Percentiles rank a stretch among this genome's conserved stretches.
phyloP scores from a whole-genome alignment of 2,113 vertebrate species.

The Egretta garzetta region DNA sequence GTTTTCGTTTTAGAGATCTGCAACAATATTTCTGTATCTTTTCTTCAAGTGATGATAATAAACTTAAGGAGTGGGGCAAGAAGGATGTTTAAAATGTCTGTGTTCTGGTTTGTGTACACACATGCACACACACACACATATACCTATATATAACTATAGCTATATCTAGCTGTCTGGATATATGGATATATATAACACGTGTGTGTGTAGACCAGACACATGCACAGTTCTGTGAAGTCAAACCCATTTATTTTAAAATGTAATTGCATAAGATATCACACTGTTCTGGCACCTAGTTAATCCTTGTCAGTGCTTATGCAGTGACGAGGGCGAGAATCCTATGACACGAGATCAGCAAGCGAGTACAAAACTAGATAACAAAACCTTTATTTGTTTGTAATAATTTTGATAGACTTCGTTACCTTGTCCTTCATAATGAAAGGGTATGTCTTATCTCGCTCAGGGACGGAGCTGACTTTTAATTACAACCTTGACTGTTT shows the following conservation, averaged over 20 bases:
- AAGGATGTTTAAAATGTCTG: not conserved
- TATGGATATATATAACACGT: too few relatives aligned
- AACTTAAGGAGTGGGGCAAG: not conserved
- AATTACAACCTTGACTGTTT: conserved; percentile 98
- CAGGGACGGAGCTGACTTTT: conserved; percentile 95
- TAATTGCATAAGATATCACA: not conserved
- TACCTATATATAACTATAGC: not conserved
- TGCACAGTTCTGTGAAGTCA: not conserved
- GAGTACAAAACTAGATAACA: not conserved
- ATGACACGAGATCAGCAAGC: not conserved
- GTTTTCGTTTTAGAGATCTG: not conserved
- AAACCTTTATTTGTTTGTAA: not conserved
- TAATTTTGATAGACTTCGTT: not conserved
- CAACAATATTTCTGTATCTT: not conserved
- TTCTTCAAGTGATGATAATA: not conserved
- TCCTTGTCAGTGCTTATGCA: not conserved
- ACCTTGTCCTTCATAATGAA: not conserved
- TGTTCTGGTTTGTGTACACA: not conserved
- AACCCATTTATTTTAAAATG: not conserved
- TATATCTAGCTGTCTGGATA: not conserved
- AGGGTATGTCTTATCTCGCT: not conserved
- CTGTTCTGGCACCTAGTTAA: not conserved
- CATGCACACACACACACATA: too few relatives aligned
- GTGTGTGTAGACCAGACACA: not conserved
- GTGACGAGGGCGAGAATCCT: not conserved